phyloP scores from a whole-genome alignment of 2,888 invertebrate genomes.

The Lasioglossum calceatum region DNA sequence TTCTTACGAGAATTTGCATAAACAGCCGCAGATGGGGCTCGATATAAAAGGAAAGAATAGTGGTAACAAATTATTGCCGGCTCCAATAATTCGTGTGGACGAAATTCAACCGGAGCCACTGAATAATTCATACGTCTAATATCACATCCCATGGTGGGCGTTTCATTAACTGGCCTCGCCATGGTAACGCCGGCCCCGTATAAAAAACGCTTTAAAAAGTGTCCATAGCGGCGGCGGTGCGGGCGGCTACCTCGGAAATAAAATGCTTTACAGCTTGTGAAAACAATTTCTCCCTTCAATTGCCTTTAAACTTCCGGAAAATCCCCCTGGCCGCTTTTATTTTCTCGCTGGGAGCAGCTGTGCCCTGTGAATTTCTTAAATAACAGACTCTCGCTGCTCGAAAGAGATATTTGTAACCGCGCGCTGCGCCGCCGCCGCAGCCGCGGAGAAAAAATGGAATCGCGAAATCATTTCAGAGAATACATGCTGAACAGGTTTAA shows the following conservation, averaged over 20 bases:
- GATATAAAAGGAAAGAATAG: background rate
- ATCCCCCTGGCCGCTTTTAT: constrained; percentile 17
- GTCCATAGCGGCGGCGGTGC: background rate
- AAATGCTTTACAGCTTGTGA: constrained; percentile 35
- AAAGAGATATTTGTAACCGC: background rate
- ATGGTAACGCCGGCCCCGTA: constrained; percentile 11
- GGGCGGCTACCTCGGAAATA: constrained; percentile 11
- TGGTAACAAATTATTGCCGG: constrained; percentile 3
- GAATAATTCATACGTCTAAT: constrained; percentile 23
- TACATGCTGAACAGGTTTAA: background rate
- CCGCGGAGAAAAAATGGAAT: background rate
- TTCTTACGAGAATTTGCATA: background rate
- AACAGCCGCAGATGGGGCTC: background rate
- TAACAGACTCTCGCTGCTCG: background rate
- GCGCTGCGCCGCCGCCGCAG: background rate
- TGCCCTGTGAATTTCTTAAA: constrained; percentile 26
- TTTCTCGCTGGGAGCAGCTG: constrained; percentile 11
- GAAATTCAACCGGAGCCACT: background rate
- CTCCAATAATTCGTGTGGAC: background rate
- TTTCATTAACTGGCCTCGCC: constrained; percentile 17
- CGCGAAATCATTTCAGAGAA: background rate
- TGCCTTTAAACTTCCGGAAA: constrained; percentile 32
- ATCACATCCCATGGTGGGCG: constrained; percentile 8
- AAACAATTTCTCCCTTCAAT: constrained; percentile 26
- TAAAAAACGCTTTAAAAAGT: constrained; percentile 26